phyloP scores from a whole-genome alignment of 2,888 invertebrate species.

The Diaphora mendica region DNA sequence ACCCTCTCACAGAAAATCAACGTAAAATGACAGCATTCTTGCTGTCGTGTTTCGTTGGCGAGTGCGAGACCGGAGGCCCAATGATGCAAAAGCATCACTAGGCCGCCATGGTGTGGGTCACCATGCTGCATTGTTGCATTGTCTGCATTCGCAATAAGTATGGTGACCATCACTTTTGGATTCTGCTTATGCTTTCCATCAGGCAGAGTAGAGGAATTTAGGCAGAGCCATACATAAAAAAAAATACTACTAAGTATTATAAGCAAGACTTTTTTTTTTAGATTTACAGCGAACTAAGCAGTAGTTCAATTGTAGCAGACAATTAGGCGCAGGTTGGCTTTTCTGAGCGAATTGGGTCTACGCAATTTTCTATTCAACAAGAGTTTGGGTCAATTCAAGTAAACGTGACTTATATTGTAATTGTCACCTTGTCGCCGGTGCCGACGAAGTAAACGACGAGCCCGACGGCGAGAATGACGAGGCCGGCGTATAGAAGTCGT shows the following conservation, averaged over 20 bases:
- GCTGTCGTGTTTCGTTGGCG: no score
- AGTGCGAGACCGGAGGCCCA: no score
- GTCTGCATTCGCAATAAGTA: no score
- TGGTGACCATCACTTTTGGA: no score
- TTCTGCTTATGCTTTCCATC: no score
- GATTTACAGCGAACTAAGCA: background rate
- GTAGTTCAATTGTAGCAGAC: background rate
- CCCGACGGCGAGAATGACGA: conserved; percentile 93
- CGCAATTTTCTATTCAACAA: background rate
- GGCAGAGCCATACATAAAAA: no score
- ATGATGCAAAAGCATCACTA: no score
- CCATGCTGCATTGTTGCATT: no score
- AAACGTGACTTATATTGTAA: background rate
- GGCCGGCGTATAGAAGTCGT: conserved; percentile 93
- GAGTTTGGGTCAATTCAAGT: background rate
- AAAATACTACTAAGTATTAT: background rate
- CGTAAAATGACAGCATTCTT: no score
- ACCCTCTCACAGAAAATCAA: no score
- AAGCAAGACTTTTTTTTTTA: background rate
- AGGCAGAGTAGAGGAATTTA: no score
- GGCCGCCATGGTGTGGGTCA: no score
- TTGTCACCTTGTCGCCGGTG: conserved; percentile 92
- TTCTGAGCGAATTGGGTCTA: background rate
- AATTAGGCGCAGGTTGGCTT: background rate
- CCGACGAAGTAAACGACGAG: conserved; percentile 96